Base-by-base conservation (phyloP, 2,888 invertebrate species). In the Andrena dorsata region DNA sequence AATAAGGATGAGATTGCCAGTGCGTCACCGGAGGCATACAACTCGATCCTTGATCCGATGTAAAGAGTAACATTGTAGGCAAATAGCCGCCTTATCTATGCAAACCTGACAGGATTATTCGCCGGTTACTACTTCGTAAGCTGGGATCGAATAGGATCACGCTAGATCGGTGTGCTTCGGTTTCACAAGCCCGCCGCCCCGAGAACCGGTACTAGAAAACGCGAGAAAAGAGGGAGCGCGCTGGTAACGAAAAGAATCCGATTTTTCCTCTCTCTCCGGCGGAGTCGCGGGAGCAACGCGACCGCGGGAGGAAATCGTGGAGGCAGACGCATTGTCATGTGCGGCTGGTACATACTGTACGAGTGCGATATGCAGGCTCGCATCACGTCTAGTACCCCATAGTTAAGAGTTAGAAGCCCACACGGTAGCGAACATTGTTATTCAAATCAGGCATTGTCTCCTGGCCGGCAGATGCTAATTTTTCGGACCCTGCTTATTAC, bases 341-440 rank as follows among this genome's bases (percentile, higher is more conserved):
- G 83, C 63, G 76, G 61, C 66, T 63, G 75, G 75, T 26, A 61
- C 51, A 6, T 58, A 30, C 61, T 72, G 60, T 71, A 66, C 70
- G 79, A 79, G 73, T 56, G 77, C 82, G 87, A 78, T 82, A 86
- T 69, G 83, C 82, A 73, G 75, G 20, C 82, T 85, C 86, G 88
- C 85, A 68, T 86, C 81, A 85, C 88, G 86, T 90, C 87, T 88
- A 80, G 89, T 83, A 86, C 88, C 77, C 89, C 85, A 83, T 87
- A 86, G 87, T 90, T 89, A 88, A 87, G 91, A 92, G 91, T 90
- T 92, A 92, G 92, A 92, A 93, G 93, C 93, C 93, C 93, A 93
- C 93, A 93, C 93, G 91, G 93, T 93, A 93, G 93, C 93, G 90
- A 87, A 92, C 93, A 93, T 93, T 93, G 93, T 93, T 92, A 93